Percentiles rank a stretch among this genome's conserved stretches.
These are phyloP conservation scores for Synodontis membranacea DNA, from an alignment of 2,113 vertebrate genomes.

Conservation along the genomic window DNA sequence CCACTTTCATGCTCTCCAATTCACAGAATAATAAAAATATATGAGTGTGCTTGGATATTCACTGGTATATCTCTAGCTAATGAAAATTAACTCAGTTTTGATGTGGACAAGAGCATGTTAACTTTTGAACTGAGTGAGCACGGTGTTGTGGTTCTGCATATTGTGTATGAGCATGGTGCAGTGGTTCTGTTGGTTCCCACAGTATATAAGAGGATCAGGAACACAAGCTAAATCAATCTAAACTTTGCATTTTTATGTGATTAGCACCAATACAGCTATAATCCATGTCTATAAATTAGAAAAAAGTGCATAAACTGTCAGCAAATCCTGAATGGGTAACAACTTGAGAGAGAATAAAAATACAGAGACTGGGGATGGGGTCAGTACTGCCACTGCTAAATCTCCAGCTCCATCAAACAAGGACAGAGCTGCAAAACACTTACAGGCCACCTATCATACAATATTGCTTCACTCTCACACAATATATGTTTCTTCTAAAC, in stretches of 20 bases:
- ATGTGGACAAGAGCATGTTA: not conserved
- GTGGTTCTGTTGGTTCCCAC: not conserved
- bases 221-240: slow-evolving; percentile 28
- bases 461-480: slow-evolving; percentile 55
- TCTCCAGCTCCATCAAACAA: slow-evolving; percentile 41
- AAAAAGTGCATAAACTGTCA: slow-evolving; percentile 15
- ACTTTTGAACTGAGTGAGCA: not conserved
- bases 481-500: slow-evolving; percentile 41
- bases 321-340: slow-evolving; percentile 17
- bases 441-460: slow-evolving; percentile 57
- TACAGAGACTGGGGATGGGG: slow-evolving; percentile 13
- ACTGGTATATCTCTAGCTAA: slow-evolving; percentile 4
- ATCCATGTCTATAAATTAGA: slow-evolving; percentile 1
- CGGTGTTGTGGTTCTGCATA: not conserved
- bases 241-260: slow-evolving; percentile 43
- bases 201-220: slow-evolving; percentile 35
- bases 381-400: slow-evolving; percentile 25
- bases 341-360: slow-evolving; percentile 15
- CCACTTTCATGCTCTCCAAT: not conserved
- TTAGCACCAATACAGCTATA: slow-evolving; percentile 30
- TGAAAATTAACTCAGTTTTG: not conserved
- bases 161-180: not conserved
- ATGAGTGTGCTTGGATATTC: not conserved
- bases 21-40: slow-evolving; percentile 38
- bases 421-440: slow-evolving; percentile 43